A percentile compares a stretch with the other conserved stretches of the same genome.
Conservation (phyloP, 2,888 invertebrate species). For the Acanthosepion pharaonis region DNA sequence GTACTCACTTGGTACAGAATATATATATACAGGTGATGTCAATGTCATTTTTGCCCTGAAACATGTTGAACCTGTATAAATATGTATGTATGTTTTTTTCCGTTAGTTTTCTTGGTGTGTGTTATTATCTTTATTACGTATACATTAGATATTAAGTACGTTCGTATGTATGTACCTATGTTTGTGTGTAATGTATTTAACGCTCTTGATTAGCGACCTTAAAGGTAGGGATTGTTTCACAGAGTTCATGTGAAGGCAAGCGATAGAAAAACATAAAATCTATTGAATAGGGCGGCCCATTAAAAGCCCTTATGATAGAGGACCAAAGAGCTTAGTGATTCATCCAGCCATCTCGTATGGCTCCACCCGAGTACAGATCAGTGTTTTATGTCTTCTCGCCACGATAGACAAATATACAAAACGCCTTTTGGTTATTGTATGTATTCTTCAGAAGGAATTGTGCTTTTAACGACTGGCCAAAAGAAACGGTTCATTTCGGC, state of each 20-base stretch:
- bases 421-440: background rate
- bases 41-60: too few species aligned
- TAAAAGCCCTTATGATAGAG: background rate
- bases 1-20: background rate
- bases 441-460: background rate
- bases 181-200: background rate
- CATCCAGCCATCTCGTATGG: background rate
- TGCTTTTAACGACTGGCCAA: background rate
- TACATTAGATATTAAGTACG: background rate
- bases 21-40: background rate
- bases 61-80: background rate
- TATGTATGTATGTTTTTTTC: background rate
- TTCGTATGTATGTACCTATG: background rate
- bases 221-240: slow-evolving; percentile 12
- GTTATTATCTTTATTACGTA: background rate
- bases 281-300: background rate
- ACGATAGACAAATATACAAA: background rate
- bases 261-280: slow-evolving; percentile 33
- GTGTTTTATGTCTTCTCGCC: slow-evolving; percentile 33
- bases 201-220: slow-evolving; percentile 17
- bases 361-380: slow-evolving; percentile 10
- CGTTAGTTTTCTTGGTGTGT: background rate
- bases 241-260: slow-evolving; percentile 33
- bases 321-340: background rate
- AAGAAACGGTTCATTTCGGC: slow-evolving; percentile 22